Conservation (phyloP, 35 echinoderm and acorn worm genomes). For the Strongylocentrotus purpuratus region DNA sequence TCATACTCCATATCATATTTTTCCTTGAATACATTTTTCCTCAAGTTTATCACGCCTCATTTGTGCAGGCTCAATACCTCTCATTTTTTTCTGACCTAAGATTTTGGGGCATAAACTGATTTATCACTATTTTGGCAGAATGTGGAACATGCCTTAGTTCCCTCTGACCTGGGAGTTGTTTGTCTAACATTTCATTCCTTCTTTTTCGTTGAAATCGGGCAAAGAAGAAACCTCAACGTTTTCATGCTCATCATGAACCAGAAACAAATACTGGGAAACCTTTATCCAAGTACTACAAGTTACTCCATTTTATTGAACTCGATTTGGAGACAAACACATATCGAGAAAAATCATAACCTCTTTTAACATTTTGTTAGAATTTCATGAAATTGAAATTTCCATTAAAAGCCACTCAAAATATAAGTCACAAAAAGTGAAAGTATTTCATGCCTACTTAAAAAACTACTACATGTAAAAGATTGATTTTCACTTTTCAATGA, state of each 20-base stretch:
- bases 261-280: no score
- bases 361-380: not conserved
- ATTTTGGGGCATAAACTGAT: slow-evolving; percentile 17
- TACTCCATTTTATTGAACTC: no score
- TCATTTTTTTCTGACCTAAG: not conserved
- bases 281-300: not conserved
- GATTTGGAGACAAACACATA: no score
- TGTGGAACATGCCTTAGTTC: not conserved
- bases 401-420: not conserved
- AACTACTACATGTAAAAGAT: no score
- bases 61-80: not conserved
- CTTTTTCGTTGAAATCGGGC: not conserved
- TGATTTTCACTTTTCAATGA: no score
- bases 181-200: slow-evolving; percentile 17
- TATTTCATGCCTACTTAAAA: no score
- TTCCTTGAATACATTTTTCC: not conserved
- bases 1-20: not conserved
- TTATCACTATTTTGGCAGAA: not conserved
- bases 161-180: slow-evolving; percentile 3
- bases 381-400: not conserved
- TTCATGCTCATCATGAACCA: not conserved
- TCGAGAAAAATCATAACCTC: not conserved
- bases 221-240: not conserved
- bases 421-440: no score
- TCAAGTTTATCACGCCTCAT: not conserved